Base-by-base conservation (phyloP, 2,888 invertebrate species). In the Plebejus argus region DNA sequence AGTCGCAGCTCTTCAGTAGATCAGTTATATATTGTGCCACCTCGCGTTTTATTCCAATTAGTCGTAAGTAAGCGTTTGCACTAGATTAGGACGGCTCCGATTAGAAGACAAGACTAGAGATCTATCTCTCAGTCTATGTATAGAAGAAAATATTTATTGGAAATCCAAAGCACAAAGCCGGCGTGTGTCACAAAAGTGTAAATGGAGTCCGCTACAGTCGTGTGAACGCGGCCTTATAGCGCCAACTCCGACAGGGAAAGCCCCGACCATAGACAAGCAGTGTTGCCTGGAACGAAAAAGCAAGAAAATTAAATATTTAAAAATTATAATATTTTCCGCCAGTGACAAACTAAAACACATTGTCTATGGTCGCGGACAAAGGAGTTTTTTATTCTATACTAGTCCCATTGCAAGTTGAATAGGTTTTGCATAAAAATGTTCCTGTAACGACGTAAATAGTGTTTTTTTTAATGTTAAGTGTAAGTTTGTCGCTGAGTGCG, bases 341-440 rank as follows among this genome's bases (percentile, higher is more conserved):
- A 66, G 66, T 66, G 66, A 66, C 12, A 23, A 58, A 23, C 28
- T 3, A 7, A 61, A 20, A 10, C 23, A 4, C 8, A 23, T 23
- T 61, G 23, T 66, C 66, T 66, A 28, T 66, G 66, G 66, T 15
- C 28, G 66, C 18, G 3, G 66, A 28, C 61, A 12, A 81, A 81
- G 81, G 84, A 85, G 84, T 83, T 85, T 83, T 82, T 87, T 86
- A 88, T 87, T 88, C 85, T 88, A 88, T 91, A 92, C 93, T 93
- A 93, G 93, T 93, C 93, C 89, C 91, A 91, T 92, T 92, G 92
- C 93, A 93, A 92, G 90, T 90, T 88, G 88, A 89, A 92, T 90
- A 90, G 88, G 88, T 89, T 89, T 90, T 91, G 91, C 91, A 92
- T 90, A 87, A 88, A 87, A 84, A 84, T 93, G 93, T 93, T 93